Conservation (phyloP, 1,140 invertebrate species). For the Platyura marginata region DNA sequence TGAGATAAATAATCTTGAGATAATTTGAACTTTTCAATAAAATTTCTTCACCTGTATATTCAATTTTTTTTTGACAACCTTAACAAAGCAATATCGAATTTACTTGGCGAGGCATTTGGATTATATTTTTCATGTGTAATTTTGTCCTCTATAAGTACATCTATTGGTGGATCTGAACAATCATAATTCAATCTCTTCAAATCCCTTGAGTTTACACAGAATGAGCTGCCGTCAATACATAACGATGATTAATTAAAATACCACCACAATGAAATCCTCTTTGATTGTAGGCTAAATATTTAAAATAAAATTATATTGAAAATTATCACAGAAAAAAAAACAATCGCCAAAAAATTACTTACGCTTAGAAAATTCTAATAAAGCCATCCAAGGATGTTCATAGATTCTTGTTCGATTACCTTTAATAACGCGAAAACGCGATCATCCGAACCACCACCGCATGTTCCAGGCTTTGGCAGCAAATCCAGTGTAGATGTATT, state of each 20-base stretch:
- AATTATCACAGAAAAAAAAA: background rate
- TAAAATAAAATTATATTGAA: background rate
- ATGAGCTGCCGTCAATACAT: conserved; percentile 21
- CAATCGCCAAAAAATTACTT: background rate
- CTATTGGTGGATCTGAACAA: conserved; percentile 29
- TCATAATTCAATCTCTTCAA: conserved; percentile 27
- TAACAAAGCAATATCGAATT: conserved; percentile 49
- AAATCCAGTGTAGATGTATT: background rate
- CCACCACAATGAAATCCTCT: conserved; percentile 41
- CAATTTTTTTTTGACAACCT: conserved; percentile 28
- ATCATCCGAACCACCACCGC: conserved; percentile 21
- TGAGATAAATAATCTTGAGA: background rate
- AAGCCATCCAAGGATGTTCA: conserved; percentile 43
- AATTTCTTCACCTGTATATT: too few relatives aligned
- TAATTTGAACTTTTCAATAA: too few relatives aligned
- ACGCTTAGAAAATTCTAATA: conserved; percentile 29
- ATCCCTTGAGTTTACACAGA: conserved; percentile 38
- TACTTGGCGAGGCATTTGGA: conserved; percentile 27
- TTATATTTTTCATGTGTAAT: conserved; percentile 42
- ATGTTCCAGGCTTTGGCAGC: conserved; percentile 8
- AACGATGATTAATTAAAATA: conserved; percentile 40
- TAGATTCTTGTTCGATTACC: conserved; percentile 33
- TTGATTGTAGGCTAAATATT: conserved; percentile 8
- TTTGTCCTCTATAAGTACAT: conserved; percentile 32
- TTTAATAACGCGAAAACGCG: conserved; percentile 36